Base-by-base conservation (phyloP, 2,113 vertebrate species). In the Lonchura striata region DNA sequence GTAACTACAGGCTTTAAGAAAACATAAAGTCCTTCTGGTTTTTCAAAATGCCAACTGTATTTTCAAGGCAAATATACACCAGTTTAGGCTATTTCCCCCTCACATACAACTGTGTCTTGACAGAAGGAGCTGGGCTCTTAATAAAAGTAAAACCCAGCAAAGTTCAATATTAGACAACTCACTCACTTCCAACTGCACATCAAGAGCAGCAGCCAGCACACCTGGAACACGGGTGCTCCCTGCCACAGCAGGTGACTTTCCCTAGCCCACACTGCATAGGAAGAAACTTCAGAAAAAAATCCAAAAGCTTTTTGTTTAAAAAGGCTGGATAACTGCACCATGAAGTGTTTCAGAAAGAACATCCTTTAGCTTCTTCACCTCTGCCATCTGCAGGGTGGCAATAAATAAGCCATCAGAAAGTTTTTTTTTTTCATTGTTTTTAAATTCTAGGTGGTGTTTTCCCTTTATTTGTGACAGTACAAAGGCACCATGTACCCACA, bases 1-100 rank as follows among this genome's bases (percentile, higher is more conserved):
- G 87, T 88, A 94, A 92, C 82, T 65, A 72, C 42, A 66, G 90
- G 49, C 47, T 80, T 15, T n/a, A 35, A 75, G 90, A 78, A 95
- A 92, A 86, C 53, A 50, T 1, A 74, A 47, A 64, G 25, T 30
- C 52, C 47, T 33, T 68, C 66, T 93, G 35, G 21, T 30, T 74
- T 83, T 76, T 46, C 11, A 25, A 82, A 86, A 85, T 60, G 70
- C 47, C 53, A 95, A 78, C 35, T 59, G 27, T 54, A 47, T 76
- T 92, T 91, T 82, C 77, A 94, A 87, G 61, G 54, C 49, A 82
- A 89, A 92, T 49, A 81, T 13, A 42, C 61, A 85, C 74, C 13
- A 74, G 50, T 35, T 87, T 60, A 16, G 78, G 49, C 59, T 80
- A 35, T 28, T 50, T 75, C 7, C 8, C 46, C 35, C 56, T 59